phyloP scores from a whole-genome alignment of 2,888 invertebrate genomes.

The Nephrotoma guestfalica region DNA sequence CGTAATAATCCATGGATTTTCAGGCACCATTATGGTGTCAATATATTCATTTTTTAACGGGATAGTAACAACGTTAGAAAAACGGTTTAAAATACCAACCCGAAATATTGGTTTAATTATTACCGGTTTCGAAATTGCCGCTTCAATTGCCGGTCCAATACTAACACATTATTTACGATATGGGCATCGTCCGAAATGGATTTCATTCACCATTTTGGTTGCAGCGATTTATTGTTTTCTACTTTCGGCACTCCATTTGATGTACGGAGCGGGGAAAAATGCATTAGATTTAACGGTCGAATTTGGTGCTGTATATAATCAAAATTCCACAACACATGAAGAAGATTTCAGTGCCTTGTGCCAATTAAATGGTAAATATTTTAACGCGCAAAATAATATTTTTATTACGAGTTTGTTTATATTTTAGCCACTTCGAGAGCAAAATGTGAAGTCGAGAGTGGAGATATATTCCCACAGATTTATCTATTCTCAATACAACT shows the following conservation, averaged over 20 bases:
- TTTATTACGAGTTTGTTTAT: background rate
- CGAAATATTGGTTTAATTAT: slow-evolving; percentile 45
- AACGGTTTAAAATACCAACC: slow-evolving; percentile 47
- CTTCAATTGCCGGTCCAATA: slow-evolving; percentile 41
- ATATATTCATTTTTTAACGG: slow-evolving; percentile 46
- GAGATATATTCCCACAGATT: background rate
- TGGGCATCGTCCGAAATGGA: background rate
- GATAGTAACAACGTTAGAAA: slow-evolving; percentile 27
- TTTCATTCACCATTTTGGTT: background rate
- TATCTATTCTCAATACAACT: background rate
- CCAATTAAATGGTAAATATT: slow-evolving; percentile 4
- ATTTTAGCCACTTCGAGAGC: background rate
- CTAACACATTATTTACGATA: slow-evolving; percentile 44
- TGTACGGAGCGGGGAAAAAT: background rate
- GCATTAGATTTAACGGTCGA: background rate
- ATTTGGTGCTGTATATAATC: background rate
- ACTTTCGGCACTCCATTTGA: background rate
- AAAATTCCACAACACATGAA: background rate
- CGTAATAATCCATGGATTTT: slow-evolving; percentile 40
- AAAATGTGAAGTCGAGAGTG: background rate
- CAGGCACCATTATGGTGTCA: slow-evolving; percentile 44
- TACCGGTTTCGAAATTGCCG: slow-evolving; percentile 49
- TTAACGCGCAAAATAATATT: background rate
- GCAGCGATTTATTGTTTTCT: background rate
- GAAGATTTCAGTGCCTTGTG: background rate